phyloP scores from a whole-genome alignment of 2,113 vertebrate genomes.

The Chauna torquata region DNA sequence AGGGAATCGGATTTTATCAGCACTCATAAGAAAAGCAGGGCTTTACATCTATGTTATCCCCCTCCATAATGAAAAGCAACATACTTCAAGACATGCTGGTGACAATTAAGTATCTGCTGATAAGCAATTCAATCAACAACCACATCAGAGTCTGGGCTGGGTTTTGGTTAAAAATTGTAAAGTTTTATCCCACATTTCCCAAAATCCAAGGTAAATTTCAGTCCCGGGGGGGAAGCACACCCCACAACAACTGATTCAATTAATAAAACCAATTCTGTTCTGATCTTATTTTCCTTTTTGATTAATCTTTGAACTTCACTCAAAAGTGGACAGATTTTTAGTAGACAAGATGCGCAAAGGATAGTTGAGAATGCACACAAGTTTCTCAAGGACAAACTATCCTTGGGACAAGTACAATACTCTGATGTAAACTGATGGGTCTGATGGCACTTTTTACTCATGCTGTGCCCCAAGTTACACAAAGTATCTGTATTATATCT shows the following conservation, averaged over 20 bases:
- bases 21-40: not conserved
- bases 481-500: not conserved
- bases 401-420: not conserved
- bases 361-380: not conserved
- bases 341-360: not conserved
- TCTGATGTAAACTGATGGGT: not conserved
- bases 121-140: not conserved
- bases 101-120: not conserved
- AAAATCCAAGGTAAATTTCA: not conserved
- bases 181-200: not conserved
- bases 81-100: not conserved
- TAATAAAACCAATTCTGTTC: not conserved
- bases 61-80: not conserved
- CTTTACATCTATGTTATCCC: not conserved
- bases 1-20: not conserved
- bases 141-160: not conserved
- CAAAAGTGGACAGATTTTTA: not conserved
- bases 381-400: not conserved
- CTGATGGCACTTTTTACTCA: not conserved
- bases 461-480: not conserved
- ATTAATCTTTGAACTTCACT: not conserved
- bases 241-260: accelerated
- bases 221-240: not conserved
- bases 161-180: not conserved
- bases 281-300: not conserved